These are phyloP conservation scores for Tridacna gigas DNA, from an alignment of 2,888 invertebrate genomes.

Conservation along the genomic window DNA sequence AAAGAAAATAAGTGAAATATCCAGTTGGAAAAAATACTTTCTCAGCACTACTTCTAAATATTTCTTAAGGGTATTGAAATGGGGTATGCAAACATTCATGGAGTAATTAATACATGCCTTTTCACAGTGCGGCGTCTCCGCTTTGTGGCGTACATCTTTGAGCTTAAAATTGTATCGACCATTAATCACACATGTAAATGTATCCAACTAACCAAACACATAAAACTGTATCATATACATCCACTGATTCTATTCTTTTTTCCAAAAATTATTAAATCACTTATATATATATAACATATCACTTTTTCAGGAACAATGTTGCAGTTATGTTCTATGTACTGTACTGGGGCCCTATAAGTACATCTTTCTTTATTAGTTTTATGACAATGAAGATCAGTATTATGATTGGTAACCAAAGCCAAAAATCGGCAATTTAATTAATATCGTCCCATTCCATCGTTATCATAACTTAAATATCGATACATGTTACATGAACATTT, in stretches of 20 bases:
- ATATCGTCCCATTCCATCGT: slow-evolving; percentile 20
- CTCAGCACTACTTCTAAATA: too few relatives aligned
- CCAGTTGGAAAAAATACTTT: too few relatives aligned
- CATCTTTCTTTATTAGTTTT: neutral
- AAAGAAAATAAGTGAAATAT: too few relatives aligned
- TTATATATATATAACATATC: too few relatives aligned
- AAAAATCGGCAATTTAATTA: slow-evolving; percentile 17
- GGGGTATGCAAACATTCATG: neutral
- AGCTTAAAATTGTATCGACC: slow-evolving; percentile 60
- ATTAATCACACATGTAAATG: slow-evolving; percentile 37
- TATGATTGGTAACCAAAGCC: slow-evolving; percentile 3
- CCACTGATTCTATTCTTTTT: neutral
- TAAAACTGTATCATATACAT: neutral
- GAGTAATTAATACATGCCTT: slow-evolving; percentile 89
- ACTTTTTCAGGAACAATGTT: too few relatives aligned
- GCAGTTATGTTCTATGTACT: too few relatives aligned
- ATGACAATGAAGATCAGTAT: neutral
- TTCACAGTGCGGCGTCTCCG: slow-evolving; percentile 97
- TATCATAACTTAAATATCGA: slow-evolving; percentile 42
- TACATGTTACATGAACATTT: slow-evolving; percentile 59
- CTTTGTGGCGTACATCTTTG: slow-evolving; percentile 96
- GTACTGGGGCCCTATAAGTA: too few relatives aligned
- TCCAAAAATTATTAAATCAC: too few relatives aligned
- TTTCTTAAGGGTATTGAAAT: neutral
- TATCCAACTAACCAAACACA: slow-evolving; percentile 14